Base-by-base conservation (phyloP, 2,888 invertebrate genomes). In the Eremobia ochroleuca region DNA sequence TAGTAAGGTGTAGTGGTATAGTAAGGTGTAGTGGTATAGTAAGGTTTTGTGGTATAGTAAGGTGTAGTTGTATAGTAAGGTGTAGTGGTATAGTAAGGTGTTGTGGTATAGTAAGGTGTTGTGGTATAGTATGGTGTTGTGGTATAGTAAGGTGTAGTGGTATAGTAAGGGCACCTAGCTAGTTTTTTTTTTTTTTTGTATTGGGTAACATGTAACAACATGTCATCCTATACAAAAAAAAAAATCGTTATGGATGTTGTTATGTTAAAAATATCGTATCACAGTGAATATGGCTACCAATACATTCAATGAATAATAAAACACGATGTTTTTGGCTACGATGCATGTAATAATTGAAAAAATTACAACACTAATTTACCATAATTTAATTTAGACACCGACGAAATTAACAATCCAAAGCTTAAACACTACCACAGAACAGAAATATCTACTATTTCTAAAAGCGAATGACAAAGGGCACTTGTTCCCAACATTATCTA, bases 301-400 rank as follows among this genome's bases (percentile, higher is more conserved):
- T 15, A 9, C 0, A 31, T 31, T 43, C 2, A 18, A n/a, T 34
- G 4, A 49, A 28, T 21, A 81, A 69, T 68, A 55, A 82, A 77
- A 28, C 25, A 21, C 49, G 1, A 31, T 55, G 4, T 6, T 52
- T 52, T 74, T 68, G 28, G 67, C 83, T 82, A 83, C 82, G 59
- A 83, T 79, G 74, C 82, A 83, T 82, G 2, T 82, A 82, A 68
- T 82, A 82, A 68, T 82, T 46, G n/a, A 71, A 64, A 78, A 71
- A 37, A 31, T 21, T 18, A 74, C 55, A 34, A 77, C 61, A 76
- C 5, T 25, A 28, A 58, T 31, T 13, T 65, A 81, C n/a, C 49
- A 15, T 43, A 58, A 68, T 46, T 68, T 31, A 46, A 31, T 46
- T 62, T 69, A 58, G 28, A 76, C 62, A 81, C 34, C 4, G 52